These are phyloP conservation scores for Lepus americanus DNA, from an alignment of 2,113 vertebrate genomes.

Conservation along the genomic window DNA sequence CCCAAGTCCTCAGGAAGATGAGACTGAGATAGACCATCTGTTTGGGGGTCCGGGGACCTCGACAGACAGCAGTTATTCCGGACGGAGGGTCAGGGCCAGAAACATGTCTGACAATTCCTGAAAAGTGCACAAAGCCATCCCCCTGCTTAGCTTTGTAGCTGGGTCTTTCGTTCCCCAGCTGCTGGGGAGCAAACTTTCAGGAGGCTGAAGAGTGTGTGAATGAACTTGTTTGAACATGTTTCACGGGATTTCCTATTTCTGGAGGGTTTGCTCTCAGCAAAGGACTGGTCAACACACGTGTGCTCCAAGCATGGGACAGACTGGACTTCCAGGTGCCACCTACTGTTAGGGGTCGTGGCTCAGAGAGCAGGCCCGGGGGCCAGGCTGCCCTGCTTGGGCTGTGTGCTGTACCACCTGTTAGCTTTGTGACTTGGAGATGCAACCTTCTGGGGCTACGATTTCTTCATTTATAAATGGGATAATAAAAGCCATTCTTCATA, in stretches of 20 bases:
- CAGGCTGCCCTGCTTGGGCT: background rate
- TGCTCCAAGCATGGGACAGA: background rate
- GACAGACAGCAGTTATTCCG: background rate
- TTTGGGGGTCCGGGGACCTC: background rate
- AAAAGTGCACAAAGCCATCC: background rate
- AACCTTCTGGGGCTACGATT: background rate
- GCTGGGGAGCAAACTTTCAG: background rate
- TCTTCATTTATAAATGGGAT: background rate
- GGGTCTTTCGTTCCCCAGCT: background rate
- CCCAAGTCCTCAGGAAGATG: background rate
- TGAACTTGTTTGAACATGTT: background rate
- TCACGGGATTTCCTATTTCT: background rate
- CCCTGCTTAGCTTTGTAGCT: background rate
- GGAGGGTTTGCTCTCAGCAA: background rate
- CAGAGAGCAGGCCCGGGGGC: background rate
- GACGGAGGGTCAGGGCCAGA: background rate
- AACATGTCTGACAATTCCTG: background rate
- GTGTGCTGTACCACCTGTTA: background rate
- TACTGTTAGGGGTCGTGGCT: rapidly evolving
- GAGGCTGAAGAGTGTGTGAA: background rate
- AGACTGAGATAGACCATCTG: background rate
- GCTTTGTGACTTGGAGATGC: background rate
- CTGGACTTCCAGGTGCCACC: too few species aligned
- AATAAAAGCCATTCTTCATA: background rate
- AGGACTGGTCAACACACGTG: background rate